Conservation (phyloP, 2,888 invertebrate genomes). For the Acanthopleura granulata region DNA sequence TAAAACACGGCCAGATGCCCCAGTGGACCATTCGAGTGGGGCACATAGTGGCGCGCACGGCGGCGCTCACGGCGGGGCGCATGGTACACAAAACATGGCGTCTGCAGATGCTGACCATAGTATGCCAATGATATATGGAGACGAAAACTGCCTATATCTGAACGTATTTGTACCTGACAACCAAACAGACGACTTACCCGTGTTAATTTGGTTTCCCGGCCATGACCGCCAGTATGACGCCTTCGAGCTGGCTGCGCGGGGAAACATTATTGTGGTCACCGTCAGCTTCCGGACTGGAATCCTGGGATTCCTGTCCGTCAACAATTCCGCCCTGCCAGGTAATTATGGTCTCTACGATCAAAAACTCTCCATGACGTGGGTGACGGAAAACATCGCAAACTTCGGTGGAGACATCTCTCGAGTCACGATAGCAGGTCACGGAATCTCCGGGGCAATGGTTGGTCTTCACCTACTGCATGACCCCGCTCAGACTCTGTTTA, state of each 20-base stretch:
- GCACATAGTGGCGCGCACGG: background rate
- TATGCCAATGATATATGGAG: background rate
- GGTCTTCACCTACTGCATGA: constrained; percentile 1
- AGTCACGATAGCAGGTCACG: constrained; percentile 3
- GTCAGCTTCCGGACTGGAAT: constrained; percentile 2
- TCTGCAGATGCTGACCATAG: background rate
- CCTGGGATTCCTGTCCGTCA: background rate
- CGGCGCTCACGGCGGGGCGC: background rate
- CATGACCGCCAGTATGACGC: background rate
- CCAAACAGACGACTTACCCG: background rate
- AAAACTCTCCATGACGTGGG: background rate
- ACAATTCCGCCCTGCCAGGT: background rate
- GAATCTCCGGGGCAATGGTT: constrained; percentile 13
- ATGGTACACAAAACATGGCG: background rate
- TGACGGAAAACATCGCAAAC: background rate
- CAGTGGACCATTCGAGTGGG: background rate
- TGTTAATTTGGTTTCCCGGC: constrained; percentile 10
- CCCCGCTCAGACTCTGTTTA: background rate
- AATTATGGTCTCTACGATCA: constrained; percentile 9
- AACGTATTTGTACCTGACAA: constrained; percentile 13
- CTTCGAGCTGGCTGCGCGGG: background rate
- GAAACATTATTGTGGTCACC: background rate
- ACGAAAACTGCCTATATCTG: background rate
- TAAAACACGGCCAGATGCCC: background rate
- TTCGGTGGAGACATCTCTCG: background rate